Evolutionary conservation across 2,797 vertebrate genomes (phyloP), one percentile per base, ranked within the genome.

Genomic region (Tiaroga cobitis): DNA sequence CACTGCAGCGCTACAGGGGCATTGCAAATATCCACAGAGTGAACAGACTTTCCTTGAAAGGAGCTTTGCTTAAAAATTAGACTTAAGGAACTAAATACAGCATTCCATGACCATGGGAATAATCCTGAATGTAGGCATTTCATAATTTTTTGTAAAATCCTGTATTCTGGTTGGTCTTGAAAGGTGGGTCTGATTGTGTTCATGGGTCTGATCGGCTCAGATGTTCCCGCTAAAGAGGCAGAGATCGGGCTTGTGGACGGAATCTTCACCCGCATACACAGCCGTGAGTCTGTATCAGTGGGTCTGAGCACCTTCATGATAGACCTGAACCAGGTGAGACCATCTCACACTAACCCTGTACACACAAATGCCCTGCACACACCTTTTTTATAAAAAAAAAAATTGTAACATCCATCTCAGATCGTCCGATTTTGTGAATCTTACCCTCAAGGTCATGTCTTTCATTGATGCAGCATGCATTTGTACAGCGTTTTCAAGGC

Each of bases 291-390:
- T 8, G 94, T 99, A 89, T 99, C 98, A 89, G 92, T 98, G 51
- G 97, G 98, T 81, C 95, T 99, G 89, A 99, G 98, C 89, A 99
- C 98, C 8, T 99, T 99, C 92, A 97, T 98, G 96, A 97, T 99
- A 85, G 98, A 99, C 87, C 95, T 99, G 86, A 99, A 99, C 90
- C 98, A 99, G 96, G 96, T 96, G 90, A 78, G 75, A 24, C 51
- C 15, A 9, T 34, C 43, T 15, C 61, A 10, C 8, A 34, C 21
- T 21, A 2, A 32, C 26, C 10, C 16, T 46, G n/a, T 82, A 76
- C 82, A 76, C 54, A 56, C 41, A 76, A 16, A 56, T 24, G 3
- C 29, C 29, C 8, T 34, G 29, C 15, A 54, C 19, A 51, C 5
- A 51, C 49, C 21, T 46, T 29, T 2, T 29, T 29, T 29, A 29